A percentile compares a stretch with the other conserved stretches of the same genome.
Conservation (phyloP, 2,113 vertebrate species). For the Archocentrus centrarchus region DNA sequence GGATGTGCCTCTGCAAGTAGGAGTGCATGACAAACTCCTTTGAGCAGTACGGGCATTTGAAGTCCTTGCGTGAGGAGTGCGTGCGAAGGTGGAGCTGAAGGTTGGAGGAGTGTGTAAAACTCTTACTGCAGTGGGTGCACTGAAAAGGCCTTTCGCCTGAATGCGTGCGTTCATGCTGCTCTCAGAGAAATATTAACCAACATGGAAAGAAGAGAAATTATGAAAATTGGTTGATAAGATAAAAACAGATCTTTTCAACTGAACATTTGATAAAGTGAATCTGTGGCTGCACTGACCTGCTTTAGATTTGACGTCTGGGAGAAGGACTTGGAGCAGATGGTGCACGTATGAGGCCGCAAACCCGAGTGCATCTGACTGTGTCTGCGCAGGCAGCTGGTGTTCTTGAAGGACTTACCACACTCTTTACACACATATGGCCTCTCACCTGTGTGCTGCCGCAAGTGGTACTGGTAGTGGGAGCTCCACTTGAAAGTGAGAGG, state of each 20-base stretch:
- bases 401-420: conserved; percentile 94
- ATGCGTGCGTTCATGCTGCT: conserved; percentile 90
- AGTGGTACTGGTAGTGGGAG: conserved; percentile 93
- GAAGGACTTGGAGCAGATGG: conserved; percentile 90
- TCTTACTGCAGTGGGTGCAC: conserved; percentile 86
- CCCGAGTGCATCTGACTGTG: conserved; percentile 93
- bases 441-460: conserved; percentile 91
- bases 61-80: conserved; percentile 88
- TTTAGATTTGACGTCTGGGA: conserved; percentile 92
- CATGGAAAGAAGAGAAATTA: background rate
- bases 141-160: conserved; percentile 88
- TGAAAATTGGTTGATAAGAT: background rate
- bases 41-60: conserved; percentile 85
- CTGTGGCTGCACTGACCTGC: conserved; percentile 63
- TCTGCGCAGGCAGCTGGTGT: conserved; percentile 90
- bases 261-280: background rate
- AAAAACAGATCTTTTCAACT: background rate
- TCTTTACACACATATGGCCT: conserved; percentile 89
- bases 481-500: conserved; percentile 94
- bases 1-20: conserved; percentile 91
- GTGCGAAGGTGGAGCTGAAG: conserved; percentile 90
- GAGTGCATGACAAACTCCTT: conserved; percentile 93
- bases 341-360: conserved; percentile 87
- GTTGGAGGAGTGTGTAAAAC: conserved; percentile 91
- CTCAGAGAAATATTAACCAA: background rate